These are phyloP conservation scores for Aphrocallistes beatrix DNA, from an alignment of 37 sponge, comb jelly and placozoan species.

Conservation along the genomic window DNA sequence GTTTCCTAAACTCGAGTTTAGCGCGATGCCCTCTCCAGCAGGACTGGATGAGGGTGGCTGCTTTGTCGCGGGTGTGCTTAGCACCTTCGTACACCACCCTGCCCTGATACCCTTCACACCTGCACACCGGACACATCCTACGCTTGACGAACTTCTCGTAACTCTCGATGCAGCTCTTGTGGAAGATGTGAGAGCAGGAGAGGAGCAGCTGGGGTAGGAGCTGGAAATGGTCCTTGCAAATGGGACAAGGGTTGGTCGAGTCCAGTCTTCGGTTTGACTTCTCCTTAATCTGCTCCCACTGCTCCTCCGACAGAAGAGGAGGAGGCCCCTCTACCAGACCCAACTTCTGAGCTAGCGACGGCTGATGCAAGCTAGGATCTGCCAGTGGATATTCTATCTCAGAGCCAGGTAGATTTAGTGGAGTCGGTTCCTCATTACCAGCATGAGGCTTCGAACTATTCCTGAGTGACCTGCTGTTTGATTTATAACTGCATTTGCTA, in stretches of 20 bases:
- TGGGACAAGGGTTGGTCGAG: slow-evolving; percentile 70
- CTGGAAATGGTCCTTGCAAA: slow-evolving; percentile 73
- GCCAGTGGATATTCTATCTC: neutral
- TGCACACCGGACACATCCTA: slow-evolving; percentile 73
- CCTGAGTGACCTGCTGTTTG: neutral
- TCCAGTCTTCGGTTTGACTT: slow-evolving; percentile 46
- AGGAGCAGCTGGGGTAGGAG: slow-evolving; percentile 51
- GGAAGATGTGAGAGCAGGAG: slow-evolving; percentile 83
- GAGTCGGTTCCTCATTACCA: neutral
- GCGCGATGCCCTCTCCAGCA: slow-evolving; percentile 67
- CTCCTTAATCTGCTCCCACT: slow-evolving; percentile 59
- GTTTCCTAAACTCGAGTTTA: slow-evolving; percentile 49
- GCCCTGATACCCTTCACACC: slow-evolving; percentile 62
- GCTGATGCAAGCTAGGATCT: neutral
- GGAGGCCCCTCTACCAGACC: slow-evolving; percentile 61
- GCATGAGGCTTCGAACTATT: no score
- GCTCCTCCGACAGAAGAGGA: slow-evolving; percentile 34
- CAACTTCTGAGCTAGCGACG: slow-evolving; percentile 55
- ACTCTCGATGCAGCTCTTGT: slow-evolving; percentile 63
- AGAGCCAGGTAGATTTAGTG: neutral
- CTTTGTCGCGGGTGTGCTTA: slow-evolving; percentile 23
- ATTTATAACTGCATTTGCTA: neutral
- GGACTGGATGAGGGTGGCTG: slow-evolving; percentile 75
- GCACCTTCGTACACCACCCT: slow-evolving; percentile 70
- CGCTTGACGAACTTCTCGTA: slow-evolving; percentile 62